phyloP scores from a whole-genome alignment of 2,113 vertebrate species.

The Oryzias celebensis region DNA sequence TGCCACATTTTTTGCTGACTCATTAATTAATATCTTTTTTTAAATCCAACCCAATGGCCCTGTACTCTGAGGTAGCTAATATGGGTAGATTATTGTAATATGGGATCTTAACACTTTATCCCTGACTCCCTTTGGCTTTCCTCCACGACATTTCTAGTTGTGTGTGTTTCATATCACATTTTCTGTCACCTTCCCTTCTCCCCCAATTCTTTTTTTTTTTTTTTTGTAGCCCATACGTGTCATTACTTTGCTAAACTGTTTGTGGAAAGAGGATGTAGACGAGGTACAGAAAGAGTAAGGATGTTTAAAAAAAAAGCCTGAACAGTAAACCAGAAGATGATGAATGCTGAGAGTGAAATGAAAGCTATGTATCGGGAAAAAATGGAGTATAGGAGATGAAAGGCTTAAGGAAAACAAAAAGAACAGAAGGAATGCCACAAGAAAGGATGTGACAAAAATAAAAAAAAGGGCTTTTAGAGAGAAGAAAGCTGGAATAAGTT shows the following conservation, averaged over 20 bases:
- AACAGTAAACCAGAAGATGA: slow-evolving; percentile 14
- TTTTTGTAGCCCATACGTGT: background rate
- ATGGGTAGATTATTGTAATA: slow-evolving; percentile 10
- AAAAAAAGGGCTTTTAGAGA: slow-evolving; percentile 12
- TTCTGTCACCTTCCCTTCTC: slow-evolving; percentile 27
- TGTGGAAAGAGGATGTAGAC: slow-evolving; percentile 7
- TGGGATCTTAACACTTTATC: background rate
- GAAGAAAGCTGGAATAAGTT: slow-evolving; percentile 29
- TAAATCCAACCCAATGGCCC: background rate
- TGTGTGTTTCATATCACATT: slow-evolving; percentile 32
- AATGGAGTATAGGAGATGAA: slow-evolving; percentile 29
- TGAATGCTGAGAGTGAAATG: slow-evolving; percentile 12
- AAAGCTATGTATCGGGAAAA: slow-evolving; percentile 36
- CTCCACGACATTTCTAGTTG: slow-evolving; percentile 27
- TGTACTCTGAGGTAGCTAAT: background rate
- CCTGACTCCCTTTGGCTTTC: slow-evolving; percentile 6
- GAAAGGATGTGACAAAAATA: slow-evolving; percentile 16
- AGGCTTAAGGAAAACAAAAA: slow-evolving; percentile 50
- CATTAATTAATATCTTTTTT: too few relatives aligned
- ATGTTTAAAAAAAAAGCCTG: slow-evolving; percentile 23
- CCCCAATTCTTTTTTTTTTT: slow-evolving; percentile 24
- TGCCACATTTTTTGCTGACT: background rate
- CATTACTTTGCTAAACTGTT: slow-evolving; percentile 10
- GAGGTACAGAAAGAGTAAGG: slow-evolving; percentile 17
- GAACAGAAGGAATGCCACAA: slow-evolving; percentile 44